Base-by-base conservation (phyloP, 2,797 vertebrate genomes). In the Xiphophorus birchmanni region DNA sequence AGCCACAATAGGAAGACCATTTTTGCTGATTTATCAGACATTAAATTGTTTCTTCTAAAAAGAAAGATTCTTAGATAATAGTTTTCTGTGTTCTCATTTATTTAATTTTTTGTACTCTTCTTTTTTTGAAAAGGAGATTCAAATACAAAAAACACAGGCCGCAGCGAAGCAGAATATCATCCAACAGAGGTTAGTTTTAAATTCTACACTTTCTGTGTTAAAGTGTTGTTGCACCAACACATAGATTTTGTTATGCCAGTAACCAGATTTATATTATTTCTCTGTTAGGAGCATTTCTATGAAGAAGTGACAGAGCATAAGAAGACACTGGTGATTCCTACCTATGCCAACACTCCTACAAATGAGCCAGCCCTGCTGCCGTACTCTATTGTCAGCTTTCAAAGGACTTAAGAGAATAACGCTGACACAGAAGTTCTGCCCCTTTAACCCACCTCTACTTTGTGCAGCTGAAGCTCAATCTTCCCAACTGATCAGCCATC, bases 221-320 rank as follows among this genome's bases (percentile, higher is more conserved):
- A 73, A 47, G 17, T 50, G n/a, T 73, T 10, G 29, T 6, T 18
- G n/a, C 17, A 48, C 12, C 15, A n/a, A 32, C 32, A 50, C 18
- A 73, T 42, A 35, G n/a, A 73, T 73, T 32, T 50, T 10, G 29
- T 21, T 8, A 4, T 73, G 29, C 29, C 15, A 47, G 42, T 47
- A 2, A 17, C 13, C n/a, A 17, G 2, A 29, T 21, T 73, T 21
- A 8, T 52, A 52, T 52, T 52, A 23, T 23, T 52, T 23, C 18
- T 23, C 50, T 37, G 18, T 26, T 42, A 91, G 87, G 77, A 82
- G 3, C 9, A 75, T 15, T 1, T 76, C 23, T 89, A 89, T 37
- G 86, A 89, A 40, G 85, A 93, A 50, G 77, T 91, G 23, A 11
- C 21, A 35, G 73, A 85, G 13, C 5, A 0, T 12, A n/a, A 74